Evolutionary conservation across 2,888 invertebrate genomes (phyloP).

Genomic region (Euspilapteryx auroguttella): DNA sequence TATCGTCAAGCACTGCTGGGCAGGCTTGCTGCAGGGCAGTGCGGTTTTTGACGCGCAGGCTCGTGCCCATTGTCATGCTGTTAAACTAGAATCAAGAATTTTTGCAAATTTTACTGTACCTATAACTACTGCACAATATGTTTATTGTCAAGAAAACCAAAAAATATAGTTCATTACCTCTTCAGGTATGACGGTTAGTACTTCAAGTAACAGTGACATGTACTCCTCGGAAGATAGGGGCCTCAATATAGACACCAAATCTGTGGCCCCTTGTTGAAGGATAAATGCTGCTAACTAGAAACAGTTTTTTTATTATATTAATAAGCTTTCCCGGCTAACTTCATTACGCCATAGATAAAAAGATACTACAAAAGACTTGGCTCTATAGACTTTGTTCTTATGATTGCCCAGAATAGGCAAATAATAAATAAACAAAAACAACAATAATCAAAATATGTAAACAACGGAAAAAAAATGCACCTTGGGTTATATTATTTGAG

Average conservation of each 20-base stretch:
- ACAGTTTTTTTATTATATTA: no score
- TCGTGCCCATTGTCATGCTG: constrained; percentile 51
- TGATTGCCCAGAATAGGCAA: no score
- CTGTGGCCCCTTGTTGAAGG: constrained; percentile 68
- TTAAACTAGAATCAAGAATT: constrained; percentile 37
- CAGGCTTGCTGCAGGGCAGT: constrained; percentile 34
- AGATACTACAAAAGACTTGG: no score
- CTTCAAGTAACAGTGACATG: constrained; percentile 68
- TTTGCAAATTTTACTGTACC: no score
- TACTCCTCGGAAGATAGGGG: constrained; percentile 59
- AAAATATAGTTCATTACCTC: constrained; percentile 66
- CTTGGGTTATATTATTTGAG: no score
- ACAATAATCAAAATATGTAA: no score
- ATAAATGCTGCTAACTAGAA: constrained; percentile 82
- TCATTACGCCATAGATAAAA: no score
- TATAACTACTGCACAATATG: no score
- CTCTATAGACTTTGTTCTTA: no score
- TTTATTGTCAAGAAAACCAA: constrained; percentile 1
- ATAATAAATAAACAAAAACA: no score
- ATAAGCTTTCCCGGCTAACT: no score
- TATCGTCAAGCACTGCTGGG: constrained; percentile 43
- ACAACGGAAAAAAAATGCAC: no score
- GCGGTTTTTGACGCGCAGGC: constrained; percentile 30
- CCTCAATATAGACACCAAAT: constrained; percentile 74
- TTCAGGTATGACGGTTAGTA: constrained; percentile 84